Conservation (phyloP, 1,140 invertebrate genomes). For the Whitmania pigra region DNA sequence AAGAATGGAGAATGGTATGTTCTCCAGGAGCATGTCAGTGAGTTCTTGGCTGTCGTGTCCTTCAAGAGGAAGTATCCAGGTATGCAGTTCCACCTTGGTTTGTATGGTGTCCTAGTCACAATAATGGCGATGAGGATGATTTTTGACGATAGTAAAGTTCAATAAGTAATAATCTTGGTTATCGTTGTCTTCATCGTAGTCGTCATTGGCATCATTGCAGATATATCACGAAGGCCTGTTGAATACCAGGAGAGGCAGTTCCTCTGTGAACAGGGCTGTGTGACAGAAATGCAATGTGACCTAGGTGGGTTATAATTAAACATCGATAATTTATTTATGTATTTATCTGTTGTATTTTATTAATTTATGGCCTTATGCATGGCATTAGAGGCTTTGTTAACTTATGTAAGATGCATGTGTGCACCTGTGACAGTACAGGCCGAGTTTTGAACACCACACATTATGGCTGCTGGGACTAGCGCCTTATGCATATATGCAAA, state of each 20-base stretch:
- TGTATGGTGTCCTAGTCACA: too few species aligned
- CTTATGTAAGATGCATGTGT: too few species aligned
- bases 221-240: conserved; percentile 65
- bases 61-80: conserved; percentile 85
- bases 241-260: conserved; percentile 80
- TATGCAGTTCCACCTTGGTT: conserved; percentile 20
- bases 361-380: too few species aligned
- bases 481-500: too few species aligned
- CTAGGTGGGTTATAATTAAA: conserved; percentile 52
- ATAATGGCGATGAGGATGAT: neutral
- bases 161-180: neutral
- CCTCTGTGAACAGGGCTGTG: conserved; percentile 66
- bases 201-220: conserved; percentile 33
- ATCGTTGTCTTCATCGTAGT: neutral
- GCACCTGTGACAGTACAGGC: too few species aligned
- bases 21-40: conserved; percentile 81
- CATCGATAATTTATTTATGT: too few species aligned
- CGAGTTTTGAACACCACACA: too few species aligned
- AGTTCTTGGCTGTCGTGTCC: conserved; percentile 80
- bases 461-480: too few species aligned
- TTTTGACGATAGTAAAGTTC: neutral
- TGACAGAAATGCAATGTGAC: conserved; percentile 81
- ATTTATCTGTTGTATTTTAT: too few species aligned
- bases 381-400: too few species aligned
- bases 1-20: conserved; percentile 60